These are phyloP conservation scores for Platorchestia sp. DNA, from an alignment of 1,140 invertebrate genomes.

Conservation along the genomic window DNA sequence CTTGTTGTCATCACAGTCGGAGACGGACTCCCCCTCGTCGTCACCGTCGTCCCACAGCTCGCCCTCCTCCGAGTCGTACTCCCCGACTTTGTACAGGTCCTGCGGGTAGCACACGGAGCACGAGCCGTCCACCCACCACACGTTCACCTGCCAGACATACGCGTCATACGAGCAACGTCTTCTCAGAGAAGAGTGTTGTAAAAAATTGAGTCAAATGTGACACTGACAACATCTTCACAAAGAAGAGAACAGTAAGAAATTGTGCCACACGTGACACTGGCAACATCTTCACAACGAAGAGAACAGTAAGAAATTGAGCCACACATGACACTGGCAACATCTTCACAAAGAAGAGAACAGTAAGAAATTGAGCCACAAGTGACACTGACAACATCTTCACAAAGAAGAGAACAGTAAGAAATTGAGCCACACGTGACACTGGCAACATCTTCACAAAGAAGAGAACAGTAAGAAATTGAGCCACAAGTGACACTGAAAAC, in stretches of 20 bases:
- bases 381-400: too few species aligned
- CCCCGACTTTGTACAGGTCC: constrained; percentile 80
- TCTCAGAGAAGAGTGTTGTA: not conserved
- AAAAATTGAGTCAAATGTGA: not conserved
- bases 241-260: too few species aligned
- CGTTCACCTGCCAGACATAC: constrained; percentile 73
- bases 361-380: too few species aligned
- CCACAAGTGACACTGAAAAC: too few species aligned
- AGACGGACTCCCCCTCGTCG: constrained; percentile 73
- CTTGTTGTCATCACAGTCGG: constrained; percentile 65
- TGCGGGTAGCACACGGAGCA: constrained; percentile 92
- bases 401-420: not conserved
- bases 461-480: too few species aligned
- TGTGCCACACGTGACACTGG: too few species aligned
- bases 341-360: too few species aligned
- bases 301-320: not conserved
- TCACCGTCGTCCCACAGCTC: constrained; percentile 78
- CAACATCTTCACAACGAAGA: not conserved
- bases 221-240: not conserved
- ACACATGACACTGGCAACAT: not conserved
- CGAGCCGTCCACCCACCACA: constrained; percentile 90
- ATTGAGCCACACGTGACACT: not conserved
- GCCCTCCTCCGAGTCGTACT: constrained; percentile 84
- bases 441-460: not conserved
- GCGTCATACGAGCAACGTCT: too few species aligned